Base-by-base conservation (phyloP, 1,140 invertebrate species). In the Drosophila equinoxialis region DNA sequence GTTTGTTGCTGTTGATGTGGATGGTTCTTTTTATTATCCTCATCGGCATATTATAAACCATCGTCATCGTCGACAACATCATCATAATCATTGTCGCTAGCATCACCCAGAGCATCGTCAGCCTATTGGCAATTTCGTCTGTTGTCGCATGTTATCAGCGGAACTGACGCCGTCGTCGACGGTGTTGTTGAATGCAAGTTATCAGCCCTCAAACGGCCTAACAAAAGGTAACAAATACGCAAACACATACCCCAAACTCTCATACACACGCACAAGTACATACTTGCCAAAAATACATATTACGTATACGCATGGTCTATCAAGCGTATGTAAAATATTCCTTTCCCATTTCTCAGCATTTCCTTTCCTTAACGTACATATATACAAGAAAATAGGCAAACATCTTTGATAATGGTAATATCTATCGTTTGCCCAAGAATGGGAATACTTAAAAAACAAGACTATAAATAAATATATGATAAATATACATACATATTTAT, bases 151-250 rank as follows among this genome's bases (percentile, higher is more conserved):
- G 83, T 89, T 89, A 87, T 87, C 83, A 77, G 70, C 83, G 77
- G 79, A 89, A 87, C 77, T 80, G 55, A 76, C 77, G 64, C 77
- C 75, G 58, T 80, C 83, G 68, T 71, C 83, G 68, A 74, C 83
- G 83, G 84, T 80, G 78, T 87, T 89, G 79, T 89, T 83, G 77
- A 87, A 83, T 89, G 83, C 83, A 80, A 83, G 71, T 74, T 87
- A 89, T 87, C 84, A 87, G 80, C 83, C 73, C 83, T 74, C 51
- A 73, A 87, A 87, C 71, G 74, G 84, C 84, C 84, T 70, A 76
- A 65, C 83, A 77, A 87, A 89, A 89, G 84, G 83, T 87, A 59
- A 89, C 57, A 48, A 60, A 59, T 58, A 60, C 20, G 17, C n/a
- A 51, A 51, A 51, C 45, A 51, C 45, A 48, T 8, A 20, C n/a